Evolutionary conservation across 92 coral and sea anemone species (phyloP), one percentile per base, ranked within the genome.

Genomic region (Chrysogorgia sp.): DNA sequence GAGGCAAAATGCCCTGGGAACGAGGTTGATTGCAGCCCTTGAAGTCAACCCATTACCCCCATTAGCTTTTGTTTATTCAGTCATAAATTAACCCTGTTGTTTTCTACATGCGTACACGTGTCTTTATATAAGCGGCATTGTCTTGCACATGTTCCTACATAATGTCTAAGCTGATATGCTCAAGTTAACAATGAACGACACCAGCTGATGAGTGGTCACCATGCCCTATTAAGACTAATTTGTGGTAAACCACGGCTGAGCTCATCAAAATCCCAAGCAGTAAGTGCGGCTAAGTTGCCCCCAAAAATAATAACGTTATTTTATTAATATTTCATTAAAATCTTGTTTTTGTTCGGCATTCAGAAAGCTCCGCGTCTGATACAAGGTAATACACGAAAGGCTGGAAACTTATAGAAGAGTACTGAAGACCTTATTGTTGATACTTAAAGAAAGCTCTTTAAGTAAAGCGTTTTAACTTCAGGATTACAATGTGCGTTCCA

Each of bases 281-380:
- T 28, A 72, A 31, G 50, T 53, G 79, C 22, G 79, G 79, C 65
- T 4, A 17, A 24, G 2, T 52, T 69, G 65, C 22, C 48, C n/a
- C n/a, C n/a, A n/a, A 28, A 57, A 57, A 14, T 2, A 57, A 29
- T 23, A 23, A 43, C 12, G n/a, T n/a, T n/a, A n/a, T n/a, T n/a
- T 34, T 12, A 72, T 72, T 52, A 72, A 72, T 72, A 72, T 56
- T 72, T 72, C 59, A 72, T 72, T 26, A 20, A 72, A 72, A 56
- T 72, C 79, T 72, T 72, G 79, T 72, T 72, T 72, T 69, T 57
- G n/a, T 19, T 13, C 34, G 63, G 17, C 63, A 57, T 57, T 57
- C 63, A 14, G 17, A 23, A 57, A 3, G 63, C 53, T 15, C 17
- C 2, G 15, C 53, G 15, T n/a, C n/a, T 47, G n/a, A 7, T 6